Base-by-base conservation (phyloP, 64 coral and sea anemone genomes). In the Orbicella faveolata region DNA sequence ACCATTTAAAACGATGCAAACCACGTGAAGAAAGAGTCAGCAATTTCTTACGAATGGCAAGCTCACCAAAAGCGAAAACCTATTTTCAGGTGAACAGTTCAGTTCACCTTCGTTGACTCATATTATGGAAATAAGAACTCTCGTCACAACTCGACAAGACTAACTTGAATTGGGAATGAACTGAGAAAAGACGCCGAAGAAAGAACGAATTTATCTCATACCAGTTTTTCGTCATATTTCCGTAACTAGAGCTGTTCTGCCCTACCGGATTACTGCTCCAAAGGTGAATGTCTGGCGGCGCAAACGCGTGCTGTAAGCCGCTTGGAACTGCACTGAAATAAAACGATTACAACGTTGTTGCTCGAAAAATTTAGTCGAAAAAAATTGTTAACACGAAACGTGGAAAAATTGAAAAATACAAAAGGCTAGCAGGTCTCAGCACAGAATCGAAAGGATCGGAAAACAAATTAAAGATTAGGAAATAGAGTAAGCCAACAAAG, bases 391-490 rank as follows among this genome's bases (percentile, higher is more conserved):
- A 70, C 20, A 25, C 21, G 67, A 70, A 70, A 23, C 25, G 67
- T 70, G 4, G 21, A 70, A 25, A 11, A 10, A 26, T 70, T 70
- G 23, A 25, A 11, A 10, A 26, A 23, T 70, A 70, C 25, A 25
- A 52, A 78, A 52, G 10, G 37, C 21, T 44, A 17, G 35, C 8
- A 15, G 57, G 81, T 84, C 36, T 84, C 69, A 36, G 62, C 62
- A 84, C 14, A 69, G 37, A 85, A 15, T n/a, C 9, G 67, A n/a
- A 70, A 70, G 37, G 72, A 15, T n/a, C 9, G 67, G 9, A 70
- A 70, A 70, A 70, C 67, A 70, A n/a, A 85, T 72, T 66, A 85
- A 85, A 85, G 64, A 73, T 53, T 69, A 85, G 36, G 37, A 52
- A 85, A 19, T 41, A 9, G 23, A 72, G 23, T 48, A 85, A 70